phyloP scores from a whole-genome alignment of 2,888 invertebrate species.

The Tetranychus piercei region DNA sequence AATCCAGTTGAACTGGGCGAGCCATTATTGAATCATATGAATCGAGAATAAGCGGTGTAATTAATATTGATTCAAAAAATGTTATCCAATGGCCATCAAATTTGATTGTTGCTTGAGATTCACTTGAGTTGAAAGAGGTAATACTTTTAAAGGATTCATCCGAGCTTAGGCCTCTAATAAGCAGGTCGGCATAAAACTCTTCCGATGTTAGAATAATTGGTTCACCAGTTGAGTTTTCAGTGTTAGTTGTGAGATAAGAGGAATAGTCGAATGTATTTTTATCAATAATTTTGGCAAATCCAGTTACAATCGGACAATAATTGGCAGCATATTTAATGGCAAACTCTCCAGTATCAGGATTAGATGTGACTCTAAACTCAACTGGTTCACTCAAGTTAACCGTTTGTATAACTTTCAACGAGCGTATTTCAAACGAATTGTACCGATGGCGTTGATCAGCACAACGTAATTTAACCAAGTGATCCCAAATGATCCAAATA shows the following conservation, averaged over 20 bases:
- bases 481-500: conserved; percentile 54
- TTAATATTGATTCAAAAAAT: conserved; percentile 86
- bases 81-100: conserved; percentile 84
- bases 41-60: conserved; percentile 38
- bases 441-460: background rate
- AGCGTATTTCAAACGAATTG: background rate
- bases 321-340: conserved; percentile 32
- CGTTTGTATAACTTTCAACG: background rate
- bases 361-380: background rate
- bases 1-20: conserved; percentile 32
- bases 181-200: conserved; percentile 68
- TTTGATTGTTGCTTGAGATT: conserved; percentile 50
- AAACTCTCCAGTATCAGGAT: conserved; percentile 31
- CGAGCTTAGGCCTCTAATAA: conserved; percentile 69
- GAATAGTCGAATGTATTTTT: background rate
- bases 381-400: background rate
- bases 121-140: conserved; percentile 50
- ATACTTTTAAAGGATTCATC: conserved; percentile 62
- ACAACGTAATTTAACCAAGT: conserved; percentile 35
- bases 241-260: background rate
- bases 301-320: conserved; percentile 30
- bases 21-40: conserved; percentile 28
- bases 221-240: background rate
- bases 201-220: conserved; percentile 28
- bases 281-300: conserved; percentile 24